Percentiles rank a stretch among this genome's conserved stretches.
Conservation (phyloP, 2,113 vertebrate genomes). For the Dipodomys spectabilis region DNA sequence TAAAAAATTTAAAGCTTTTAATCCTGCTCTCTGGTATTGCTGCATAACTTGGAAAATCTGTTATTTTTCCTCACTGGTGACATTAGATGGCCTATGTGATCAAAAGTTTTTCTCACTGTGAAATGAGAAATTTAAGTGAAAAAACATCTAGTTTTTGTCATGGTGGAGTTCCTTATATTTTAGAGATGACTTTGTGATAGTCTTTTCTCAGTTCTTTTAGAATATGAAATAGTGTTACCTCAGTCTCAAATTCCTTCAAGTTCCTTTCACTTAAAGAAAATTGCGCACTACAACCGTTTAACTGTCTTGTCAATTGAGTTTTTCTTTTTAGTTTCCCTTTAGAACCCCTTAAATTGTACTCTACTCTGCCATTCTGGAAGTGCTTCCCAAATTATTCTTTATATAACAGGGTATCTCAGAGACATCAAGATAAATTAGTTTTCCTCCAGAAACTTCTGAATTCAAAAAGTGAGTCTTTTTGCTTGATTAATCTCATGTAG, state of each 20-base stretch:
- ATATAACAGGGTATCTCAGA: slow-evolving; percentile 32
- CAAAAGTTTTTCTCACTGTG: slow-evolving; percentile 43
- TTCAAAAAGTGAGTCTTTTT: slow-evolving; percentile 60
- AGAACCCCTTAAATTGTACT: slow-evolving; percentile 60
- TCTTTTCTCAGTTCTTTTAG: slow-evolving; percentile 67
- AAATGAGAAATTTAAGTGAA: slow-evolving; percentile 41
- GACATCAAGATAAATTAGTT: slow-evolving; percentile 51
- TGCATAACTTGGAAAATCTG: slow-evolving; percentile 74
- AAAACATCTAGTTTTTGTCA: slow-evolving; percentile 64
- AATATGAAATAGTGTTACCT: slow-evolving; percentile 55
- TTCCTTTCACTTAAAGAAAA: slow-evolving; percentile 67
- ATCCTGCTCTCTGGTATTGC: slow-evolving; percentile 73
- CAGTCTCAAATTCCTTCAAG: slow-evolving; percentile 61
- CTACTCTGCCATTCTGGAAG: slow-evolving; percentile 62
- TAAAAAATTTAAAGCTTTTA: slow-evolving; percentile 72
- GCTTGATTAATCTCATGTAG: slow-evolving; percentile 50
- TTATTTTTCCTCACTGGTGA: slow-evolving; percentile 2
- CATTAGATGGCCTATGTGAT: slow-evolving; percentile 36
- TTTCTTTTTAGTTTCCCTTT: slow-evolving; percentile 62
- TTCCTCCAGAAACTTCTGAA: slow-evolving; percentile 54
- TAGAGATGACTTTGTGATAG: slow-evolving; percentile 52
- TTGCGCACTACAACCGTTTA: slow-evolving; percentile 38
- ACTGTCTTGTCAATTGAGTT: slow-evolving; percentile 63
- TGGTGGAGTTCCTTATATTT: slow-evolving; percentile 39
- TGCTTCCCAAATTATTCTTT: slow-evolving; percentile 63